phyloP scores from a whole-genome alignment of 2,113 vertebrate genomes.

The Bubalus kerabau region DNA sequence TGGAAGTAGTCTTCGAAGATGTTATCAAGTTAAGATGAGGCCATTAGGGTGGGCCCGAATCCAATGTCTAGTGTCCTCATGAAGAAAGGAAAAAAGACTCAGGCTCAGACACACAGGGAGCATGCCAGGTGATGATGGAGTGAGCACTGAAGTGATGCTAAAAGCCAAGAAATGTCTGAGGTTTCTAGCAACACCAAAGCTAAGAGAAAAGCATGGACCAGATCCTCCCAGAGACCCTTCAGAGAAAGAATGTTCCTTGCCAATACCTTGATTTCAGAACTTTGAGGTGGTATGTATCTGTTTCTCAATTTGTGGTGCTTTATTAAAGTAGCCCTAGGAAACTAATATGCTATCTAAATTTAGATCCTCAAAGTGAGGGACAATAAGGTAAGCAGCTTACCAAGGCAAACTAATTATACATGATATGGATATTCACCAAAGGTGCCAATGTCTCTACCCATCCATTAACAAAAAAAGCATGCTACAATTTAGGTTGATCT shows the following conservation, averaged over 20 bases:
- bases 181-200: neutral
- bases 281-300: neutral
- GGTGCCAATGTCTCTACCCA: neutral
- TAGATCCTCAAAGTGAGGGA: neutral
- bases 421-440: fast-evolving
- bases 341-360: neutral
- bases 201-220: neutral
- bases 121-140: fast-evolving
- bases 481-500: neutral
- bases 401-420: neutral
- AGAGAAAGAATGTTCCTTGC: neutral
- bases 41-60: neutral
- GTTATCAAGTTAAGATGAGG: neutral
- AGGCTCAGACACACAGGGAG: neutral
- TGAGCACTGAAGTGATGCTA: neutral
- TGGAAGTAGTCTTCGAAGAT: neutral
- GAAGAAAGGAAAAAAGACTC: neutral
- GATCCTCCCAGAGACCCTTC: neutral
- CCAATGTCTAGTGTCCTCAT: neutral
- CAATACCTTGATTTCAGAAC: neutral
- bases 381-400: neutral
- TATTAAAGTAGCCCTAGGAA: neutral
- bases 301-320: neutral
- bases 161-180: neutral
- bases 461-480: neutral